Percentiles rank a stretch among this genome's conserved stretches.
Conservation (phyloP, 35 echinoderm and acorn worm genomes). For the Lytechinus pictus region DNA sequence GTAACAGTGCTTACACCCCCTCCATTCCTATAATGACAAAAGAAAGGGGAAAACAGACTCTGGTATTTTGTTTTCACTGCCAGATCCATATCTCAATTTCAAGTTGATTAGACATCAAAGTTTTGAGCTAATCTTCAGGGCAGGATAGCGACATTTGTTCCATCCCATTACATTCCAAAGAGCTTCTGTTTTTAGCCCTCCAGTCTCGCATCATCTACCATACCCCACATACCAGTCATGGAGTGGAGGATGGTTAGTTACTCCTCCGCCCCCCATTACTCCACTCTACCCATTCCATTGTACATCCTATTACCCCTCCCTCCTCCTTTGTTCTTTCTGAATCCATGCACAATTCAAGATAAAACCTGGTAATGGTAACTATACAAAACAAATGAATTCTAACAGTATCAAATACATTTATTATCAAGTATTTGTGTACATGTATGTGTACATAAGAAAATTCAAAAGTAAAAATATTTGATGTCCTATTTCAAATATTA, state of each 20-base stretch:
- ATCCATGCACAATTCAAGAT: too few relatives aligned
- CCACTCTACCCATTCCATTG: not conserved
- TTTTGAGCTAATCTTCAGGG: not conserved
- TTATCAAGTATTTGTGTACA: too few relatives aligned
- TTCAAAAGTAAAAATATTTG: too few relatives aligned
- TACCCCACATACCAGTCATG: not conserved
- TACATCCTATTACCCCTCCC: not conserved
- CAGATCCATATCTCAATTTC: slow-evolving; percentile 12
- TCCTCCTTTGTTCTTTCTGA: not conserved
- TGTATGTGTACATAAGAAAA: too few relatives aligned
- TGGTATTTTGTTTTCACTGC: slow-evolving; percentile 18
- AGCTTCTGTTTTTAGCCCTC: not conserved
- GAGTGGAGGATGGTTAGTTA: not conserved
- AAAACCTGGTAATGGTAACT: too few relatives aligned
- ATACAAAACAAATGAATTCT: too few relatives aligned
- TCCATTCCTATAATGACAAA: not conserved
- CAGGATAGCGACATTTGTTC: not conserved
- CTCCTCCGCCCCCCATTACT: not conserved
- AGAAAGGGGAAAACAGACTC: not conserved
- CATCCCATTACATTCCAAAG: not conserved
- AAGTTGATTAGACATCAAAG: not conserved
- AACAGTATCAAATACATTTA: too few relatives aligned
- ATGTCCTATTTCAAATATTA: too few relatives aligned
- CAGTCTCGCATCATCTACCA: not conserved
- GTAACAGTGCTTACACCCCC: not conserved